Conservation (phyloP, 2,113 vertebrate species). For the Pao palembangensis region DNA sequence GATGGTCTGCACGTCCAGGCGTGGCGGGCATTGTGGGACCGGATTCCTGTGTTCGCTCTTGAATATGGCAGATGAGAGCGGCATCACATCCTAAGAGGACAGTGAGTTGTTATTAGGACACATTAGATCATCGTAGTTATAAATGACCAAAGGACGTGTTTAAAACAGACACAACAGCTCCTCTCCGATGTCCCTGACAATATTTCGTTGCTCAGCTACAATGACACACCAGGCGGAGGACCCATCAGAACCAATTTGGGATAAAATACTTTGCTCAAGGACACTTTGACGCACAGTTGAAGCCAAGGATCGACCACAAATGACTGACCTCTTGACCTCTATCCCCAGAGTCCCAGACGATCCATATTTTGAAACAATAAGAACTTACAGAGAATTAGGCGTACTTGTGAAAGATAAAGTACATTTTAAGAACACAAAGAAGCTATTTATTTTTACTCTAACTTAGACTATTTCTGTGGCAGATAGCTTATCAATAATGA, state of each 20-base stretch:
- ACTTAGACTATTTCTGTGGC: no score
- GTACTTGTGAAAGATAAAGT: no score
- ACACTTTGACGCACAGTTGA: not conserved
- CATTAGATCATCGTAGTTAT: not conserved
- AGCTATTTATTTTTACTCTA: no score
- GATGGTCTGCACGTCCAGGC: slow-evolving; percentile 90
- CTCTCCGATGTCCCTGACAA: not conserved
- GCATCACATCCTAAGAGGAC: slow-evolving; percentile 86
- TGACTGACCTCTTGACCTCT: not conserved
- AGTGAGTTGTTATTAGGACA: not conserved
- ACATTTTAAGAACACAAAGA: no score
- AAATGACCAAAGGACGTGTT: not conserved
- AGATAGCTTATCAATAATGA: no score
- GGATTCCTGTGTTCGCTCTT: slow-evolving; percentile 93
- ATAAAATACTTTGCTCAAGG: not conserved
- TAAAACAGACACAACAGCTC: not conserved
- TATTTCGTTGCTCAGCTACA: not conserved
- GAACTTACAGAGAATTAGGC: no score
- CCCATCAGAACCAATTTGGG: not conserved
- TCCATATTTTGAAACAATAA: no score
- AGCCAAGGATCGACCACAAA: not conserved
- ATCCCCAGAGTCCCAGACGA: no score
- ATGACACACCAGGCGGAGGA: not conserved
- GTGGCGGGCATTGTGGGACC: slow-evolving; percentile 88
- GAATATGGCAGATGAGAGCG: slow-evolving; percentile 94